Evolutionary conservation across 1,140 invertebrate species (phyloP), one percentile per base, ranked within the genome.

Genomic region (Rhagoletis pomonella): DNA sequence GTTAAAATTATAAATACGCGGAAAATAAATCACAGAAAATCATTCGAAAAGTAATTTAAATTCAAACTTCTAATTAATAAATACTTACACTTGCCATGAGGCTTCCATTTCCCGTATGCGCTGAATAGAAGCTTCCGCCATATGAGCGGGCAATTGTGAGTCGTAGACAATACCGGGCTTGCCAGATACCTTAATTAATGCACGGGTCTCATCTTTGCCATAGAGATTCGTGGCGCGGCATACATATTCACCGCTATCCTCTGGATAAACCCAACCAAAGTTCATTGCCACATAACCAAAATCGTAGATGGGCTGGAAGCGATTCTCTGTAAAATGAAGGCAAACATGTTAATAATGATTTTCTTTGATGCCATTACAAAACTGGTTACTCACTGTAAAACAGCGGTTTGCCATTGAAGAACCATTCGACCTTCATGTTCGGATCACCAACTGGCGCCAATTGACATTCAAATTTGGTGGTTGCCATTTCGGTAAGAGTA

Each of bases 351-450:
- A 60, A 19, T 4, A 59, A 47, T 1, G 3, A 7, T 12, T 19
- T 29, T 29, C 0, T 62, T 39, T 44, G 5, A 12, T 39, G 50
- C 19, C 29, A 85, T 12, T 12, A 0, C 0, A n/a, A 55, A 12
- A 0, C 5, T 19, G 9, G 0, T 85, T 39, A 95, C 96, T 95
- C 94, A 97, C 97, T 98, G 91, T 97, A 96, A 4, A 97, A 94
- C 89, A 98, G 93, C 86, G 97, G 97, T 93, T 98, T 97, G 89
- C 97, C 97, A 92, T 98, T 98, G 90, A 98, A 96, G 95, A 98
- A 98, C 98, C 98, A 99, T 95, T 98, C 97, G 4, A 98, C 97
- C 94, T 98, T 98, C 98, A 99, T 99, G 90, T 98, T 97, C 2
- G 98, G 98, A 95, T 99, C 98, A 77, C 98, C 98, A 62, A 99